Percentiles rank a stretch among this genome's conserved stretches.
phyloP scores from a whole-genome alignment of 2,113 vertebrate species.

The Callorhinus ursinus region DNA sequence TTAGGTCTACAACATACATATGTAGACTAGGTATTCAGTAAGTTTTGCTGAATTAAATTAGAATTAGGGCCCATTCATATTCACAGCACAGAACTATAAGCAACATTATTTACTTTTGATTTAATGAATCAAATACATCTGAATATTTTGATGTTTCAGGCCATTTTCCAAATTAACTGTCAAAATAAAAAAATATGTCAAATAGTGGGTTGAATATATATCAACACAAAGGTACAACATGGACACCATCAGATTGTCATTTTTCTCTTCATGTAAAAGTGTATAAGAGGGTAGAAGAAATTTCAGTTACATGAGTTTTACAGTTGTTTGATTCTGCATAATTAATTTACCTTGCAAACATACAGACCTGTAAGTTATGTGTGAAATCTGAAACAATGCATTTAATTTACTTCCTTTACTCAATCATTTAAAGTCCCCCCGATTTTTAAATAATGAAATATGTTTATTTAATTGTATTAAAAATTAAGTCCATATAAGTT shows the following conservation, averaged over 20 bases:
- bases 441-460: background rate
- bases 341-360: background rate
- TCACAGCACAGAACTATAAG: background rate
- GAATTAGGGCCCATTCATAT: background rate
- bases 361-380: background rate
- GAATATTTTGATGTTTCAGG: background rate
- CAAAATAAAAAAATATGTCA: background rate
- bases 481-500: background rate
- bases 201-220: background rate
- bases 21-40: background rate
- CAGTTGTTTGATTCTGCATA: background rate
- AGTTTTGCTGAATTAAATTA: background rate
- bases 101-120: background rate
- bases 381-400: background rate
- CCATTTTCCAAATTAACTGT: background rate
- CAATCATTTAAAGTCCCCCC: background rate
- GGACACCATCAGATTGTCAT: background rate
- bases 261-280: background rate
- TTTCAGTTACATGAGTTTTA: background rate
- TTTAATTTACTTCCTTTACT: constrained; percentile 17
- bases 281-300: background rate
- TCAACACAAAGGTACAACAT: background rate
- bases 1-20: background rate
- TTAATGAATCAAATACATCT: background rate
- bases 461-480: background rate